Evolutionary conservation across 2,113 vertebrate genomes (phyloP), one percentile per base, ranked within the genome.

Genomic region (Thalassoma bifasciatum): DNA sequence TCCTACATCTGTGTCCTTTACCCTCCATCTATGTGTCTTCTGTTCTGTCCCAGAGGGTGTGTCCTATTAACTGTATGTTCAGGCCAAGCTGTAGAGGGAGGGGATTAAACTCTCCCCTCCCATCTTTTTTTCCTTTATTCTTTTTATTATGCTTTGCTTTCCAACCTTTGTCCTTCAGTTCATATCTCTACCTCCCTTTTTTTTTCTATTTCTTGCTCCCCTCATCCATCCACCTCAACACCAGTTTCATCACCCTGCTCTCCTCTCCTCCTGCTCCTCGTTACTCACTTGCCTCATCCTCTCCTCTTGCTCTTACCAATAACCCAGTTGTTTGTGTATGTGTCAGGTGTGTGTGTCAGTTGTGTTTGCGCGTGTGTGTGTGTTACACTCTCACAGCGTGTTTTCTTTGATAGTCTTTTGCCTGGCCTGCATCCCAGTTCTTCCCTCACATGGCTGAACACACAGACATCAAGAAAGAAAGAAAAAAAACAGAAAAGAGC

Each of bases 401-500:
- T 73, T 81, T 82, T 75, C 79, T 83, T 79, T 86, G 54, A 81
- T 67, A 72, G 75, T 78, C 46, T 65, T 80, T 70, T 56, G 46
- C 53, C 74, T 75, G 76, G 79, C 77, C 77, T 56, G 46, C 40
- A 44, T 86, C 77, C 86, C 86, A 69, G 66, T 70, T 75, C 46
- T 82, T 66, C 47, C 51, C 66, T 77, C 79, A 80, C 63, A 83
- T 51, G 72, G 63, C 53, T 69, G 66, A 82, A 75, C 81, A 79
- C 54, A 69, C 24, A 75, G 21, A 69, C 36, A 66, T 30, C 14
- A 7, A 58, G 6, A 52, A 26, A 37, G n/a, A 42, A 42, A 26
- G 40, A 14, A 16, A 44, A 44, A 44, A 57, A 56, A 22, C 21
- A 34, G 13, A 44, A 44, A 44, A 14, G 14, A 24, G 7, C 11